Base-by-base conservation (phyloP, 2,797 vertebrate species). In the Megaceryle alcyon region DNA sequence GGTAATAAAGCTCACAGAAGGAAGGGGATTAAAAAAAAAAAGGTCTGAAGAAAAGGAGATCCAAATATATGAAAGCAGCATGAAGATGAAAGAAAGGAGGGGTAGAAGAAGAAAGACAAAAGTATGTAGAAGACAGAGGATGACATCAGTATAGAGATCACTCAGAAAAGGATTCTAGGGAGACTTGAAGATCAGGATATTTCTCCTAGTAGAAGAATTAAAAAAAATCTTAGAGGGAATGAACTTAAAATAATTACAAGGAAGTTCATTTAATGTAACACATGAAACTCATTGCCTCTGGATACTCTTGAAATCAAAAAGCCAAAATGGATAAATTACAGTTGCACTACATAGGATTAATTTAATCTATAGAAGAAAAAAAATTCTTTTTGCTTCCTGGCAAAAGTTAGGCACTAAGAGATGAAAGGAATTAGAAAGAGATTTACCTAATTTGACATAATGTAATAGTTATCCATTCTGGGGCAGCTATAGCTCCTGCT, bases 281-380 rank as follows among this genome's bases (percentile, higher is more conserved):
- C 68, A n/a, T 69, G 86, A 95, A 96, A 93, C 81, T 88, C 60
- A 61, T 92, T 92, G 60, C 37, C 53, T 92, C 68, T 92, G 35
- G 56, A 86, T 80, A 73, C 46, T 80, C 70, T 54, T 86, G 83
- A 93, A 83, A 84, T 88, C 73, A 95, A 85, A 90, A 86, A 96
- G 54, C 65, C 90, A 94, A 83, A 95, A 82, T 48, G 21, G 48
- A 35, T 84, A 88, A 86, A 84, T 93, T 86, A 83, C 21, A 69
- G 60, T 77, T 92, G 63, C 49, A 51, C 63, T 86, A 64, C 20
- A 84, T 22, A 86, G 43, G 68, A 88, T 87, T 95, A 7, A 80
- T 92, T 94, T 90, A n/a, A 79, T 46, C 22, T 82, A 29, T 46
- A 70, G 73, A 70, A 84, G 26, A 60, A 80, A 60, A 31, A 28